Percentiles rank a stretch among this genome's conserved stretches.
These are phyloP conservation scores for Chalcis sispes DNA, from an alignment of 2,888 invertebrate species.

Conservation along the genomic window DNA sequence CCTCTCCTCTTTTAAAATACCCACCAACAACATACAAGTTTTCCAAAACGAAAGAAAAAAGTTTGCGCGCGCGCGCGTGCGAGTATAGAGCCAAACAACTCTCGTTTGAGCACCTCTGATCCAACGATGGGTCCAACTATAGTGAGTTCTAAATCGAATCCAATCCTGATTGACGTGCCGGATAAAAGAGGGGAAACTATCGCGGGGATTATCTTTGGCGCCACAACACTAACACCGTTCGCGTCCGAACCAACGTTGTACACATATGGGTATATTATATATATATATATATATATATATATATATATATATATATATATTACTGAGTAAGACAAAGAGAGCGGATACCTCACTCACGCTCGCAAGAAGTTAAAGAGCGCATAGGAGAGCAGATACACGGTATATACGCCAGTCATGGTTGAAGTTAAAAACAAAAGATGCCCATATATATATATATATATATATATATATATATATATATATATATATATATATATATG, in stretches of 20 bases:
- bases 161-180: slow-evolving; percentile 75
- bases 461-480: background rate
- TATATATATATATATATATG: too few species aligned
- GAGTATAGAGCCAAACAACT: slow-evolving; percentile 2
- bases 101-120: slow-evolving; percentile 70
- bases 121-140: slow-evolving; percentile 66
- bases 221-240: slow-evolving; percentile 62
- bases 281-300: background rate
- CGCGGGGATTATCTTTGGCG: slow-evolving; percentile 74
- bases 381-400: slow-evolving; percentile 59
- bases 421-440: slow-evolving; percentile 40
- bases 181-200: slow-evolving; percentile 71
- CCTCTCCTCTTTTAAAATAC: background rate
- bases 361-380: slow-evolving; percentile 59
- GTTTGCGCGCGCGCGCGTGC: background rate
- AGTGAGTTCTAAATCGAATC: slow-evolving; percentile 71
- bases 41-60: background rate
- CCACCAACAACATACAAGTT: background rate
- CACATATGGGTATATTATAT: background rate
- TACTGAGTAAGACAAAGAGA: too few species aligned
- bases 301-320: background rate
- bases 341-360: background rate
- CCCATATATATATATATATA: slow-evolving; percentile 24
- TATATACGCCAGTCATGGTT: slow-evolving; percentile 62
- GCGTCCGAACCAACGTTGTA: slow-evolving; percentile 60